phyloP scores from a whole-genome alignment of 2,113 vertebrate genomes.

The Haplotaxodon microlepis region DNA sequence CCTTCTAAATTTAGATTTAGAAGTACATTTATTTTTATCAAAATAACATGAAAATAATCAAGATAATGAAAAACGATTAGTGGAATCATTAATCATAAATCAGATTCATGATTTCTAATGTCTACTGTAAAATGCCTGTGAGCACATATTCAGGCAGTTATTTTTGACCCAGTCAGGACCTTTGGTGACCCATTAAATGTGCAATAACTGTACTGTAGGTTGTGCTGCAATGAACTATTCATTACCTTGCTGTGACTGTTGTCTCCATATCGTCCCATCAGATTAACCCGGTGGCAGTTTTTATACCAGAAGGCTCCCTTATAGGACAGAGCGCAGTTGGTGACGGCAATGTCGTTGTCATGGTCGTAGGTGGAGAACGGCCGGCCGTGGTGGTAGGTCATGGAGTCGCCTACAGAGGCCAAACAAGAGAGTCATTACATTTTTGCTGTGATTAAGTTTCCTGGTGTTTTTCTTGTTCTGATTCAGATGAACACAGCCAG shows the following conservation, averaged over 20 bases:
- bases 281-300: conserved; percentile 96
- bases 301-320: conserved; percentile 99
- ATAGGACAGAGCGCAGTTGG: conserved; percentile 96
- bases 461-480: not conserved
- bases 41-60: not conserved
- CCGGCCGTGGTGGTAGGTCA: conserved; percentile 92
- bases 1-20: not conserved
- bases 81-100: not conserved
- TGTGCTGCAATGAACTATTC: conserved; percentile 20
- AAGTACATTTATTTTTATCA: not conserved
- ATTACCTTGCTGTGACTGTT: conserved; percentile 94
- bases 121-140: not conserved
- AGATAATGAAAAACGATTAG: not conserved
- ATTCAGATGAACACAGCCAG: not conserved
- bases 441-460: not conserved
- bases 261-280: conserved; percentile 94
- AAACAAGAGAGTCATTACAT: not conserved
- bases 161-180: not conserved
- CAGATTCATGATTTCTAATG: not conserved
- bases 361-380: conserved; percentile 94
- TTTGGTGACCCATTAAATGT: not conserved
- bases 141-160: not conserved
- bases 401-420: conserved; percentile 86
- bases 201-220: not conserved
- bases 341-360: conserved; percentile 94